Conservation (phyloP, 2,113 vertebrate genomes). For the Dendropsophus ebraccatus region DNA sequence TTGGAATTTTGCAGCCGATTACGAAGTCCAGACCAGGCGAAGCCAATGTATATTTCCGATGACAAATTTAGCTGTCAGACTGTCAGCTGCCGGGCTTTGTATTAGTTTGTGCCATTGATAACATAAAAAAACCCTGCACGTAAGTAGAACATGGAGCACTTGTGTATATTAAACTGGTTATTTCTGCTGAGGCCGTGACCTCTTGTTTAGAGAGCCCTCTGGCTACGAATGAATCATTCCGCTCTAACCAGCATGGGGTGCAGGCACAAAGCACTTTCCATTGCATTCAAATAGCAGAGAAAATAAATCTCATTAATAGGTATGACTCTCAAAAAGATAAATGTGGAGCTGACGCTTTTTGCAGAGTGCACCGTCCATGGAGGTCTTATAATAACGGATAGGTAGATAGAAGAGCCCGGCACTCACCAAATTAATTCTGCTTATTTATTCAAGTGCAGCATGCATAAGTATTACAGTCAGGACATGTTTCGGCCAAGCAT, state of each 20-base stretch:
- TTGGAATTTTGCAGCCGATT: slow-evolving; percentile 4
- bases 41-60: slow-evolving; percentile 45
- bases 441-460: no score
- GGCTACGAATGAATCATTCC: slow-evolving; percentile 49
- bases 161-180: slow-evolving; percentile 31
- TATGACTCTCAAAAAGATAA: neutral
- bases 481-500: no score
- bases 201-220: slow-evolving; percentile 43
- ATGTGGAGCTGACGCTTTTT: neutral
- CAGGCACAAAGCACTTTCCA: neutral
- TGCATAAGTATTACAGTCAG: no score
- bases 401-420: no score
- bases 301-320: slow-evolving; percentile 20
- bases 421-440: no score
- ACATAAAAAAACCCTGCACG: neutral
- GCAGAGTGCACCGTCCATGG: neutral
- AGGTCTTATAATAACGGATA: neutral
- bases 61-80: slow-evolving; percentile 55
- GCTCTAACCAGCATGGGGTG: slow-evolving; percentile 17
- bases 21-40: neutral
- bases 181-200: slow-evolving; percentile 37
- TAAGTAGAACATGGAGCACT: slow-evolving; percentile 12
- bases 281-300: neutral
- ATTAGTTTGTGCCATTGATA: slow-evolving; percentile 8
- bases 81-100: neutral